Percentiles rank a stretch among this genome's conserved stretches.
Conservation (phyloP, 1,140 invertebrate genomes). For the Drosophila quadrilineata region DNA sequence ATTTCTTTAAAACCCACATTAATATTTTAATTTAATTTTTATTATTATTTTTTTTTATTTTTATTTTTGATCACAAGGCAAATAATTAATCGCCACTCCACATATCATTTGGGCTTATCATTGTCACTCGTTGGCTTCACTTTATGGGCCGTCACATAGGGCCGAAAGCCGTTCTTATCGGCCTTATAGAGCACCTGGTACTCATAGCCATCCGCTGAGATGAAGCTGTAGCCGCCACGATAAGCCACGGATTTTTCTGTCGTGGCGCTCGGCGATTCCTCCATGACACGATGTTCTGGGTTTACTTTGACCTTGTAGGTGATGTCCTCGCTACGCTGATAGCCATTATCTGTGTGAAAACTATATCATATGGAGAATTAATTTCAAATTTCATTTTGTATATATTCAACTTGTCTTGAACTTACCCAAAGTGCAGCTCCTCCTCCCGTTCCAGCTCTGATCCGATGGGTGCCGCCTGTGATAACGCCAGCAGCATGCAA, state of each 20-base stretch:
- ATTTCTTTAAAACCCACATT: too few species aligned
- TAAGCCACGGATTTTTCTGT: slow-evolving; percentile 50
- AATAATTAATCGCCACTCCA: too few species aligned
- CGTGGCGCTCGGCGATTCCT: not conserved
- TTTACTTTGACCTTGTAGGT: slow-evolving; percentile 50
- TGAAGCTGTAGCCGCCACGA: slow-evolving; percentile 86
- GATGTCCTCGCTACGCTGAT: slow-evolving; percentile 63
- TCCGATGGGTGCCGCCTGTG: slow-evolving; percentile 7
- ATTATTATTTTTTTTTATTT: not conserved
- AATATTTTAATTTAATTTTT: not conserved
- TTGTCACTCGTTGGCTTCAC: slow-evolving; percentile 36
- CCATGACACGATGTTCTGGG: slow-evolving; percentile 2
- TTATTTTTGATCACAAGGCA: too few species aligned
- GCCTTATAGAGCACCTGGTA: slow-evolving; percentile 86
- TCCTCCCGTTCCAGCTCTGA: slow-evolving; percentile 47
- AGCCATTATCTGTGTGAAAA: slow-evolving; percentile 69
- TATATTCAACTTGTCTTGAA: not conserved
- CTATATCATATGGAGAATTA: slow-evolving; percentile 9
- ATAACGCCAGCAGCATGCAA: slow-evolving; percentile 10
- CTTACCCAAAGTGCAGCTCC: slow-evolving; percentile 53
- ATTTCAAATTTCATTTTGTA: not conserved
- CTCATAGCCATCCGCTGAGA: slow-evolving; percentile 86
- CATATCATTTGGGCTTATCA: not conserved
- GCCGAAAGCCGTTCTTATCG: slow-evolving; percentile 87
- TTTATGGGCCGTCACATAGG: slow-evolving; percentile 83